Evolutionary conservation across 2,888 invertebrate genomes (phyloP).

Genomic region (Cryptocheilus praepositus): DNA sequence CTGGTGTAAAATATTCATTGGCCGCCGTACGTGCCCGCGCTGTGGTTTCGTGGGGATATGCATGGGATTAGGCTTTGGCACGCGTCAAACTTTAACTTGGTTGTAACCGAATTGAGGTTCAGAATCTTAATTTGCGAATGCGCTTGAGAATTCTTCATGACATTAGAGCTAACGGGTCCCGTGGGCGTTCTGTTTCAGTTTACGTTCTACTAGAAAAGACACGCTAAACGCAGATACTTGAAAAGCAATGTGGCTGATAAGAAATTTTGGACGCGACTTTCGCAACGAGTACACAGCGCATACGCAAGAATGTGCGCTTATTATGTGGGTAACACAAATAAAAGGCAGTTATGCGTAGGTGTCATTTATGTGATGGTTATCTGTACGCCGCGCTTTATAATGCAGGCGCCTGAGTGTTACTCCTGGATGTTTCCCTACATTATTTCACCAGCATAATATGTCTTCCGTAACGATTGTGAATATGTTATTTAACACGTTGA

Average conservation of each 20-base stretch:
- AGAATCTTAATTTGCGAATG: constrained; percentile 21
- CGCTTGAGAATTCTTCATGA: constrained; percentile 16
- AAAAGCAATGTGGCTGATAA: no score
- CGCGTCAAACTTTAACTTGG: constrained; percentile 34
- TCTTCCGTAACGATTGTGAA: constrained; percentile 35
- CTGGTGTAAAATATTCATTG: constrained; percentile 21
- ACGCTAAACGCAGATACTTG: no score
- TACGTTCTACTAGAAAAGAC: no score
- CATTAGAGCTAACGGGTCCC: no score
- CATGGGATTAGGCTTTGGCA: constrained; percentile 57
- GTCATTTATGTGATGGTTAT: constrained; percentile 21
- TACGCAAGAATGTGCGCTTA: background rate
- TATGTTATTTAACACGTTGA: constrained; percentile 47
- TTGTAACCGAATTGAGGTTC: background rate
- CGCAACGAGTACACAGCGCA: no score
- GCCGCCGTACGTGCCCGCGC: constrained; percentile 45
- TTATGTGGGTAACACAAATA: constrained; percentile 30
- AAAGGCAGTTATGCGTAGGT: constrained; percentile 31
- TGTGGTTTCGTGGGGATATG: constrained; percentile 52
- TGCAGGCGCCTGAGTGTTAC: constrained; percentile 10
- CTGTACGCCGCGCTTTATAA: constrained; percentile 22
- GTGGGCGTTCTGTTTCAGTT: no score
- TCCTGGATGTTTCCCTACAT: constrained; percentile 24
- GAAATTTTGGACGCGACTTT: no score
- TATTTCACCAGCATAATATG: constrained; percentile 31